Evolutionary conservation across 2,113 vertebrate genomes (phyloP).

Genomic region (Anarrhichthys ocellatus): DNA sequence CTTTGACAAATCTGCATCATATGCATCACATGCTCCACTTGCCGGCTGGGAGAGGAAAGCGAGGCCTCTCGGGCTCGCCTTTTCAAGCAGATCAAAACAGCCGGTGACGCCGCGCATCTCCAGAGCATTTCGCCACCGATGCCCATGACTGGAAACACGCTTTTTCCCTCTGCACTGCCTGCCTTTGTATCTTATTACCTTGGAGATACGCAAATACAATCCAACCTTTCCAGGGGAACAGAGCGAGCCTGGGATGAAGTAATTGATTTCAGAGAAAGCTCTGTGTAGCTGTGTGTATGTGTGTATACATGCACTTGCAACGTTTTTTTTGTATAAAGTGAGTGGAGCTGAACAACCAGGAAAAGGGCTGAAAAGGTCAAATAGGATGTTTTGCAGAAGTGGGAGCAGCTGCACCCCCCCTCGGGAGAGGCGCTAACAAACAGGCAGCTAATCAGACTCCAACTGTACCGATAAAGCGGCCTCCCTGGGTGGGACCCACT

Average conservation of each 20-base stretch:
- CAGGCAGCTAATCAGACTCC: slow-evolving; percentile 56
- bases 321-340: slow-evolving; percentile 37
- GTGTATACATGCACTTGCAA: slow-evolving; percentile 11
- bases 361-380: slow-evolving; percentile 71
- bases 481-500: slow-evolving; percentile 26
- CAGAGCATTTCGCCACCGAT: slow-evolving; percentile 46
- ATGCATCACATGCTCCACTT: slow-evolving; percentile 38
- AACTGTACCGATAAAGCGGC: slow-evolving; percentile 27
- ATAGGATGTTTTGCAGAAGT: slow-evolving; percentile 59
- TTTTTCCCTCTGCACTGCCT: slow-evolving; percentile 29
- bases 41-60: slow-evolving; percentile 22
- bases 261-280: slow-evolving; percentile 57
- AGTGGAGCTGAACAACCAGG: slow-evolving; percentile 36
- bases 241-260: slow-evolving; percentile 38
- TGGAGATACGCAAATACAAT: slow-evolving; percentile 46
- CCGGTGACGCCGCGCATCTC: slow-evolving; percentile 57
- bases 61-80: slow-evolving; percentile 48
- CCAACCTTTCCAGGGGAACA: slow-evolving; percentile 57
- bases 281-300: slow-evolving; percentile 2
- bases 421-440: slow-evolving; percentile 49
- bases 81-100: slow-evolving; percentile 63
- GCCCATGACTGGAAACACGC: slow-evolving; percentile 36
- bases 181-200: slow-evolving; percentile 61
- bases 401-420: slow-evolving; percentile 40
- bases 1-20: slow-evolving; percentile 40